Conservation (phyloP, 2,797 vertebrate genomes). For the Sebastes variabilis region DNA sequence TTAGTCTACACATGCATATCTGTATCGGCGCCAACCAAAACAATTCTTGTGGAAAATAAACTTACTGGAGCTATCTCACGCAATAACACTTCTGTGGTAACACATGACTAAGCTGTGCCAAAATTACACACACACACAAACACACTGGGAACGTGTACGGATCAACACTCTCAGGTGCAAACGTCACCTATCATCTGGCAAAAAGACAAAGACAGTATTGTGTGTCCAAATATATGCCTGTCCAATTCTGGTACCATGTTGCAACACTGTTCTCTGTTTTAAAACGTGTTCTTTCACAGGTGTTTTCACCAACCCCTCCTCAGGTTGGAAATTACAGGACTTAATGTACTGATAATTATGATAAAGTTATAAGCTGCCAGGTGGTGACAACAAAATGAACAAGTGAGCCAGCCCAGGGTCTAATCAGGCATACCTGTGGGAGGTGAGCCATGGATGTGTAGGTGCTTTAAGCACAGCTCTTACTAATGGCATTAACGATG, state of each 20-base stretch:
- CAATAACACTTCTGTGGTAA: constrained; percentile 52
- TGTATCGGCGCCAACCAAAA: constrained; percentile 70
- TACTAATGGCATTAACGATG: neutral
- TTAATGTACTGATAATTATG: neutral
- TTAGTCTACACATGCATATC: constrained; percentile 60
- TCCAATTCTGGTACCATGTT: neutral
- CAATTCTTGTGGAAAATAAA: constrained; percentile 67
- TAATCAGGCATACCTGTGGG: neutral
- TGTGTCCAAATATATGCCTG: neutral
- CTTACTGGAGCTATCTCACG: constrained; percentile 60
- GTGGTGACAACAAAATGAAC: neutral
- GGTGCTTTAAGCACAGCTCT: neutral
- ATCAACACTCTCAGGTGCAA: constrained; percentile 40
- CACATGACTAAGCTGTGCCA: constrained; percentile 30
- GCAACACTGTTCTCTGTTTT: neutral
- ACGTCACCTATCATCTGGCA: neutral
- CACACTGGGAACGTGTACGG: constrained; percentile 30
- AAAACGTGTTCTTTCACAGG: neutral
- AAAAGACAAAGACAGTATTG: neutral
- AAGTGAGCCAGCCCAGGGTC: neutral
- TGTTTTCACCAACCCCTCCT: neutral
- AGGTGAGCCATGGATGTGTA: neutral
- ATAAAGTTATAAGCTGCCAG: neutral
- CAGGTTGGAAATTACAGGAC: neutral
- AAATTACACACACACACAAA: neutral